Conservation (phyloP, 2,113 vertebrate genomes). For the human region DNA sequence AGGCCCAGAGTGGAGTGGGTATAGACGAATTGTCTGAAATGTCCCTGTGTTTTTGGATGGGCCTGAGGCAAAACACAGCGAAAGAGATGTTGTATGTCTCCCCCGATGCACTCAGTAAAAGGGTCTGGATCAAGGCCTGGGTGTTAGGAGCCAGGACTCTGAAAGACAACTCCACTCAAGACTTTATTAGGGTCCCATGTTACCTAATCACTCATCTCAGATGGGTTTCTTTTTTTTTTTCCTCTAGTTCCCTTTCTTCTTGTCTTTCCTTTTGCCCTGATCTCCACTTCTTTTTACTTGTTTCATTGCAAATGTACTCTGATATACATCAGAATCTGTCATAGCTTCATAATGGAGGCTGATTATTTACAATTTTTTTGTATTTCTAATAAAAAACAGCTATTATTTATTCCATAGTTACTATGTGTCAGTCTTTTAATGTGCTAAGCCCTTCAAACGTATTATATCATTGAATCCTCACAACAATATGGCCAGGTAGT, state of each 20-base stretch:
- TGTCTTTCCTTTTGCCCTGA: neutral
- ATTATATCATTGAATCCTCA: neutral
- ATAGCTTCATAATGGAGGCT: neutral
- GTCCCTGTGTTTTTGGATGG: neutral
- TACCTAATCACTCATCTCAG: neutral
- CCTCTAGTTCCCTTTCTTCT: neutral
- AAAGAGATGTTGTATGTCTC: neutral
- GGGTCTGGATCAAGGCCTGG: neutral
- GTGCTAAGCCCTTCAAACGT: neutral
- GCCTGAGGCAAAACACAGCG: neutral
- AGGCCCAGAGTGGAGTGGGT: accelerated
- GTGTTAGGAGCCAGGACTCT: accelerated
- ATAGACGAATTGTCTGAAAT: too few species aligned
- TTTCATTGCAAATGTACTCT: neutral
- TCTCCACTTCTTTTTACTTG: neutral
- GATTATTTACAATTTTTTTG: neutral
- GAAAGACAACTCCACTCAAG: neutral
- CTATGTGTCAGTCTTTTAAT: neutral
- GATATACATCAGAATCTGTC: neutral
- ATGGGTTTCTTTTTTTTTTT: neutral
- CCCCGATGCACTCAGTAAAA: neutral
- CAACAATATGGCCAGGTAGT: neutral
- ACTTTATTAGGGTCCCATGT: neutral
- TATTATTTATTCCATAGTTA: neutral
- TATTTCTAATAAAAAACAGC: neutral